Conservation (phyloP, 2,113 vertebrate species). For the Eretmochelys imbricata region DNA sequence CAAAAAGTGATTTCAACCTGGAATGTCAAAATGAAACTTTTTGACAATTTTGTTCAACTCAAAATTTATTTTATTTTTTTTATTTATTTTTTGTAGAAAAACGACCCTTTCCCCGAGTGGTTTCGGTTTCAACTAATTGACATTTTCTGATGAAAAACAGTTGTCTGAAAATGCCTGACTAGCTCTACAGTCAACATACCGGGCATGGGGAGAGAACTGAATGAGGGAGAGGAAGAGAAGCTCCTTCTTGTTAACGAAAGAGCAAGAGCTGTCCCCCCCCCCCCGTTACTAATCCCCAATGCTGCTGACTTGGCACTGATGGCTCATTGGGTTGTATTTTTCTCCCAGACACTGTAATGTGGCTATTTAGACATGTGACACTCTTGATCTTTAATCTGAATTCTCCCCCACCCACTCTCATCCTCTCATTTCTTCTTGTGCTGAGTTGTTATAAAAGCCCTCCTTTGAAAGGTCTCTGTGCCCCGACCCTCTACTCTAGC, state of each 20-base stretch:
- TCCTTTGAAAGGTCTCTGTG: background rate
- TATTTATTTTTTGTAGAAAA: background rate
- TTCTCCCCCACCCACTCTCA: background rate
- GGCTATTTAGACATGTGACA: background rate
- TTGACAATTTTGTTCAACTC: background rate
- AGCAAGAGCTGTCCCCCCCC: background rate
- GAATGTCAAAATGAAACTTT: background rate
- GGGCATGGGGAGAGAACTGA: background rate
- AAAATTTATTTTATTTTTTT: background rate
- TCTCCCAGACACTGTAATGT: fast-evolving
- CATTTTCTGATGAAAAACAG: background rate
- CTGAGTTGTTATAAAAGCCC: conserved; percentile 22
- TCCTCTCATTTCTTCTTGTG: conserved; percentile 9
- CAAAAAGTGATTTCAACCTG: background rate
- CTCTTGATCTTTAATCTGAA: background rate
- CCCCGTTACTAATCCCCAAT: background rate
- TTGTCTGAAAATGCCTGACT: background rate
- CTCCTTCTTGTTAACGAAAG: background rate
- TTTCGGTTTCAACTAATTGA: background rate
- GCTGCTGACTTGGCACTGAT: fast-evolving
- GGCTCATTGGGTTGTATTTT: background rate
- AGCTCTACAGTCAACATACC: background rate
- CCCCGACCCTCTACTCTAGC: fast-evolving
- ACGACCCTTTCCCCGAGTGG: background rate
- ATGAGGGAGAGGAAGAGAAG: background rate